Conservation (phyloP, 2,888 invertebrate species). For the Melipona beecheii region DNA sequence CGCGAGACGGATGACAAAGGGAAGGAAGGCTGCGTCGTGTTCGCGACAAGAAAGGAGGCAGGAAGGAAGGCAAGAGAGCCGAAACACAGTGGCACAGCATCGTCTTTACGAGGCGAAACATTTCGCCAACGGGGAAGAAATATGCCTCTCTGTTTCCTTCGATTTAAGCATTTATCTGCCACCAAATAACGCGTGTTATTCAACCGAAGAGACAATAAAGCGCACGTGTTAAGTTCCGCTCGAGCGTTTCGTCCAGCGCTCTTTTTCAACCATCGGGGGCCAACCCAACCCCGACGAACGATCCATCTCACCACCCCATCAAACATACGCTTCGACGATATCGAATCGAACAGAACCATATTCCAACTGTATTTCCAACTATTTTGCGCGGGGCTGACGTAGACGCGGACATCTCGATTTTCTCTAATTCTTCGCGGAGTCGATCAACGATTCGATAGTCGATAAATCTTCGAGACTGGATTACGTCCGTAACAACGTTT, state of each 20-base stretch:
- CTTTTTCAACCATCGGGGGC: constrained; percentile 4
- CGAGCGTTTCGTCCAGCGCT: constrained; percentile 36
- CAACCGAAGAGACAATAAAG: constrained; percentile 77
- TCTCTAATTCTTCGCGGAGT: background rate
- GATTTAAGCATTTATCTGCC: constrained; percentile 76
- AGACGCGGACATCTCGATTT: constrained; percentile 24
- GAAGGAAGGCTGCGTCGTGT: constrained; percentile 36
- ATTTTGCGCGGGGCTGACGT: constrained; percentile 65
- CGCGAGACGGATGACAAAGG: constrained; percentile 41
- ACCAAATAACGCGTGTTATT: constrained; percentile 80
- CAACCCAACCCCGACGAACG: constrained; percentile 4
- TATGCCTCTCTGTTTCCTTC: constrained; percentile 59
- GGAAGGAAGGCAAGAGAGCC: constrained; percentile 1
- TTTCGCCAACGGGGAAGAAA: constrained; percentile 34
- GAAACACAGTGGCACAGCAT: background rate
- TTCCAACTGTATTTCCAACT: constrained; percentile 64
- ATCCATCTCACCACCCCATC: constrained; percentile 28
- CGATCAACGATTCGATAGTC: too few species aligned
- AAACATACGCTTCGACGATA: constrained; percentile 65
- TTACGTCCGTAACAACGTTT: constrained; percentile 57
- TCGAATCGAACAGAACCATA: constrained; percentile 46
- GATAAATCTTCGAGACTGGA: too few species aligned
- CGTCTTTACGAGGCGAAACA: constrained; percentile 63
- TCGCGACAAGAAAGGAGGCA: constrained; percentile 15
- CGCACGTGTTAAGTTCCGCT: constrained; percentile 76